Base-by-base conservation (phyloP, 2,797 vertebrate genomes). In the Tiaroga cobitis region DNA sequence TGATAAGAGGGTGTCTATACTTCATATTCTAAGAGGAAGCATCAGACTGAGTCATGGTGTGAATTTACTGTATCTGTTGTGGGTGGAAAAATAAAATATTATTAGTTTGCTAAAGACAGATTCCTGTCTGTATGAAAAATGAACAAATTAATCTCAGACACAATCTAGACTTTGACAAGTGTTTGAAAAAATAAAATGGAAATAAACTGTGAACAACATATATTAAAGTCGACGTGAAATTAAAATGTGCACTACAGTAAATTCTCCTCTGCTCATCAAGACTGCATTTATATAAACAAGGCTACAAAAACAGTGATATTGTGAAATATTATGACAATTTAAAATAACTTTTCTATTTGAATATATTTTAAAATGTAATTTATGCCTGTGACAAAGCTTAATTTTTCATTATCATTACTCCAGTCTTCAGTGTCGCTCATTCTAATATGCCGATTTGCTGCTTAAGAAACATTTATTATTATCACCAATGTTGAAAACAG, bases 11-110 rank as follows among this genome's bases (percentile, higher is more conserved):
- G 85, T 88, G 83, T 89, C 83, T 87, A 37, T 84, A 91, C 85
- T 86, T 88, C 73, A 86, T 88, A 89, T 88, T 86, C 78, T 82
- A 78, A 88, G 88, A 90, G 88, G 88, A 90, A 89, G 85, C 87
- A 83, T 88, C 85, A 84, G 72, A 86, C 84, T 88, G 78, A 89
- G 85, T 88, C 88, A 87, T 87, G 74, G 54, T 88, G 76, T 82
- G 87, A 83, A 81, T 83, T 80, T 67, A 85, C 77, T 84, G 78
- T 85, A 89, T 73, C 59, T 56, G 51, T 43, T 82, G 69, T 43
- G 81, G 84, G 72, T 11, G 67, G 32, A 74, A 86, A 67, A 46
- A 69, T 65, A 86, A 24, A 39, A 75, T 85, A 83, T 56, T 77
- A 76, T 77, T 54, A 75, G 46, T 56, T 56, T 41, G 34, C 19